Evolutionary conservation across 2,113 vertebrate genomes (phyloP).

Genomic region (Nycticryphes semicollaris): DNA sequence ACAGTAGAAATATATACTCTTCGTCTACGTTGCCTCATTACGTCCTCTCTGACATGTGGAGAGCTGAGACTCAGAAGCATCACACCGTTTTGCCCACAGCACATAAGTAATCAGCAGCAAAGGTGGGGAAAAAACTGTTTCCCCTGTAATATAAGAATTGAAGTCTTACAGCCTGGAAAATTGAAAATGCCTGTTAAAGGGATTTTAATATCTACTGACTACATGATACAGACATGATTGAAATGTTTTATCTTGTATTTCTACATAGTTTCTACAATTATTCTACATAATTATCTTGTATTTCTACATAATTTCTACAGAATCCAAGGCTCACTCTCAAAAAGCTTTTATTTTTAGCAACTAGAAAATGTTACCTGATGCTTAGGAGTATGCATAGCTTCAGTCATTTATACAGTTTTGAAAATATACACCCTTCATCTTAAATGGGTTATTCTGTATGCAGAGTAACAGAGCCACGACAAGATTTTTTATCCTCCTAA

Average conservation of each 20-base stretch:
- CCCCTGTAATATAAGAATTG: not conserved
- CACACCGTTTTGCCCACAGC: not conserved
- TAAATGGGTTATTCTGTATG: not conserved
- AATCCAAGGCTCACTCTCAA: not conserved
- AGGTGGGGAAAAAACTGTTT: not conserved
- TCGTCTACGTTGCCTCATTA: not conserved
- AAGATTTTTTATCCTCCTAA: not conserved
- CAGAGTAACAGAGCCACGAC: not conserved
- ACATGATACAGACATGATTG: rapidly evolving
- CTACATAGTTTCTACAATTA: not conserved
- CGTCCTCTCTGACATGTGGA: rapidly evolving
- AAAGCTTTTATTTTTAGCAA: not conserved
- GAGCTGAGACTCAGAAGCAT: not conserved
- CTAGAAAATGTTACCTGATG: not conserved
- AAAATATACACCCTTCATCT: not conserved
- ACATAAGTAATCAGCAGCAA: not conserved
- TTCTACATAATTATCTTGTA: not conserved
- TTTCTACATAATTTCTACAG: not conserved
- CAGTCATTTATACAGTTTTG: not conserved
- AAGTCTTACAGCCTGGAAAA: not conserved
- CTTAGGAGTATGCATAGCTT: not conserved
- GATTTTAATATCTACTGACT: not conserved
- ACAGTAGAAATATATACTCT: too few species aligned
- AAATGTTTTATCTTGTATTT: not conserved
- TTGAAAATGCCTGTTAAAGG: not conserved